These are phyloP conservation scores for Pseudonaja textilis DNA, from an alignment of 2,113 vertebrate genomes.

Conservation along the genomic window DNA sequence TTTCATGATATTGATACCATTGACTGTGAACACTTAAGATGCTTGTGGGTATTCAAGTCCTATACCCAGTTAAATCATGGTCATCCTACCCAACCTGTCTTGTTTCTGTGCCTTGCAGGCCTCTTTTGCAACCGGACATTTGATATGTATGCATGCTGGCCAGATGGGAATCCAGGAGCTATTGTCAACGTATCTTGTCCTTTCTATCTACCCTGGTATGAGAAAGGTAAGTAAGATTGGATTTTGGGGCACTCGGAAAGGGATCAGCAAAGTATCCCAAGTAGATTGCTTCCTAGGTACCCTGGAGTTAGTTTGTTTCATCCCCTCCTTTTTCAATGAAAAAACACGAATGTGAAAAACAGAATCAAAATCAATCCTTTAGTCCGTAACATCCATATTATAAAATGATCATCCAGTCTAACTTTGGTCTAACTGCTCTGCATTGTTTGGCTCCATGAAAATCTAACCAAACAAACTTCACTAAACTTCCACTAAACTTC, in stretches of 20 bases:
- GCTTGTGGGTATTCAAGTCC: not conserved
- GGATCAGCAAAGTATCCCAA: not conserved
- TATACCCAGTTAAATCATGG: not conserved
- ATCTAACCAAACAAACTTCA: not conserved
- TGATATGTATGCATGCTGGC: constrained; percentile 85
- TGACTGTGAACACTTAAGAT: not conserved
- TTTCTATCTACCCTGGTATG: constrained; percentile 82
- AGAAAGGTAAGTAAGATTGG: constrained; percentile 76
- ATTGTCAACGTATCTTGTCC: constrained; percentile 79
- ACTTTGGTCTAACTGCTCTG: not conserved
- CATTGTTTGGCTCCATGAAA: not conserved
- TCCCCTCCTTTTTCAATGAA: not conserved
- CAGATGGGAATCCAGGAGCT: constrained; percentile 69
- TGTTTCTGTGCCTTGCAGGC: constrained; percentile 34
- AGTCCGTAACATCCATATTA: not conserved
- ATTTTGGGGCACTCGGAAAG: not conserved
- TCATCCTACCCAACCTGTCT: not conserved
- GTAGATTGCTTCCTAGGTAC: not conserved
- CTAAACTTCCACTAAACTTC: not conserved
- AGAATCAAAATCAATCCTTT: no score
- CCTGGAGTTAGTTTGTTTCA: not conserved
- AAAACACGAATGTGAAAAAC: not conserved
- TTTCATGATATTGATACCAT: not conserved
- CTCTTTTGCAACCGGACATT: constrained; percentile 79
- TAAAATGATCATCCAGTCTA: not conserved